Percentiles rank a stretch among this genome's conserved stretches.
Evolutionary conservation across 2,113 vertebrate genomes (phyloP).

Genomic region (Myrmecophaga tridactyla): DNA sequence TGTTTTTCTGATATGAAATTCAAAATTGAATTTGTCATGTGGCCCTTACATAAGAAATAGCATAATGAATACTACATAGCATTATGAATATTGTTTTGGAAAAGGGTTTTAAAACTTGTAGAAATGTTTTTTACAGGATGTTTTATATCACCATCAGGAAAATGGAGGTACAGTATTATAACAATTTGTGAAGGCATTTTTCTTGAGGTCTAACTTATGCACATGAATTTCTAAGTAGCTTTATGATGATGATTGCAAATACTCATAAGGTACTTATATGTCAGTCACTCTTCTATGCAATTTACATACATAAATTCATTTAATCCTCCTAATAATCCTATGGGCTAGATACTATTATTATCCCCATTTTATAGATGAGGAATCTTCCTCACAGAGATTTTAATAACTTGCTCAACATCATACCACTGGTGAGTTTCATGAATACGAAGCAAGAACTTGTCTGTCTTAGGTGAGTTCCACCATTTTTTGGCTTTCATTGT

Average conservation of each 20-base stretch:
- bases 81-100: neutral
- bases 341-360: neutral
- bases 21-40: neutral
- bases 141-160: neutral
- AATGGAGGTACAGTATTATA: neutral
- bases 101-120: neutral
- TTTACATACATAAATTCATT: no score
- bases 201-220: neutral
- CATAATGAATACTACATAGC: neutral
- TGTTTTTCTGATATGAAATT: neutral
- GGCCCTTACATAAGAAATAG: neutral
- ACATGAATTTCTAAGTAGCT: neutral
- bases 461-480: neutral
- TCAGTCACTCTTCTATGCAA: neutral
- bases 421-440: neutral
- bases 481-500: neutral
- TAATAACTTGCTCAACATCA: neutral
- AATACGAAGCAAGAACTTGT: neutral
- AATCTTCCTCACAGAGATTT: neutral
- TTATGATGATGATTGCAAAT: neutral
- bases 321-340: neutral
- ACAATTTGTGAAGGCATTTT: neutral
- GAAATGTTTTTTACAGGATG: neutral
- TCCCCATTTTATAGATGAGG: neutral
- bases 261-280: neutral